Evolutionary conservation across 1,140 invertebrate genomes (phyloP), one percentile per base, ranked within the genome.

Genomic region (Drosophila baimaii): DNA sequence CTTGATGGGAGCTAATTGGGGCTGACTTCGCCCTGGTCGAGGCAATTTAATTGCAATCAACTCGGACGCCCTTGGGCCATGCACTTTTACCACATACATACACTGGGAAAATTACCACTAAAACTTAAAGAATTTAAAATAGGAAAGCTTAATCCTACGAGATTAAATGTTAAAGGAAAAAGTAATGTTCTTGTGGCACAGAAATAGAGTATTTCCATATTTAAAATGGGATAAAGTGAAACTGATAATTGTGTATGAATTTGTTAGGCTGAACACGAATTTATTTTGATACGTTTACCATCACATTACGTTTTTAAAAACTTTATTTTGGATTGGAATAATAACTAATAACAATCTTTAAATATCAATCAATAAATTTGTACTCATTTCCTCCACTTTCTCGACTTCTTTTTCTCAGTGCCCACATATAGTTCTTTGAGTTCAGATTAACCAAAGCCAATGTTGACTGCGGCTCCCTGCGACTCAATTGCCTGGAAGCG

Each of bases 1-100:
- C 66, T 88, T 59, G 68, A 74, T 61, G 63, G 35, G 56, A 69
- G 37, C 77, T 86, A 86, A 88, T 86, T 88, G 76, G 63, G 46
- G 41, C 57, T 29, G 71, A 83, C 41, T 46, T 43, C 19, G 47
- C 59, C 25, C 46, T 23, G 19, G 35, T 66, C 31, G 54, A 41
- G 46, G 12, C 49, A 61, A 63, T 68, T 88, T 82, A 82, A 86
- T 83, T 77, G 79, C 71, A 79, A 51, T 64, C 79, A 80, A 74
- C 76, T 70, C 5, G 25, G 17, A 27, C 31, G 23, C 27, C 27
- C 9, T 31, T 68, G 55, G 21, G 15, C 35, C 43, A 41, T 56
- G 54, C 74, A 64, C 35, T 69, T 27, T 63, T 75, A 17, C 13
- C 15, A 15, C 47, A 21, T 21, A 3, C 13, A 35, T 35, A 13